A percentile compares a stretch with the other conserved stretches of the same genome.
Evolutionary conservation across 2,888 invertebrate genomes (phyloP).

Genomic region (Heliconius sara): DNA sequence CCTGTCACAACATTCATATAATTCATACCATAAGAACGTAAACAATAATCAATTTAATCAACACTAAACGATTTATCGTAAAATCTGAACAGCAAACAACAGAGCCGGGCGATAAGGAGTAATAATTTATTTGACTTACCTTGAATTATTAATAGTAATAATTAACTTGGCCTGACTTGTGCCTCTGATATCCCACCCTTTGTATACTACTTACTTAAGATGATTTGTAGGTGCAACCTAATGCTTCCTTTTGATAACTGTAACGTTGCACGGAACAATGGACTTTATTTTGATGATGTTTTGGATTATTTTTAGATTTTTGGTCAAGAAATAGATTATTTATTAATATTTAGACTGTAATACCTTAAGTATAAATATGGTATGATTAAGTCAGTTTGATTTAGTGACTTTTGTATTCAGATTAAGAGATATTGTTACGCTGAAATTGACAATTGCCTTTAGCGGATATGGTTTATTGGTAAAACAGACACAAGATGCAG

Average conservation of each 20-base stretch:
- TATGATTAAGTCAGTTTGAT: background rate
- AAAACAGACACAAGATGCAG: background rate
- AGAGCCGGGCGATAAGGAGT: constrained; percentile 35
- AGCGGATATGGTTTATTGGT: background rate
- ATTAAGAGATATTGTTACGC: background rate
- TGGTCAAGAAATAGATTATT: background rate
- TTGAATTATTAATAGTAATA: constrained; percentile 50
- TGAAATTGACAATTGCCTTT: background rate
- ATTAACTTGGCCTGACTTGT: constrained; percentile 48
- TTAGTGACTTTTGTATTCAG: background rate
- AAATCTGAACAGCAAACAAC: constrained; percentile 27
- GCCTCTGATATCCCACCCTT: constrained; percentile 45
- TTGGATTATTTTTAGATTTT: background rate
- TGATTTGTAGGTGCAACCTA: constrained; percentile 45
- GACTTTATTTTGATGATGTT: background rate
- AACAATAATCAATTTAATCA: constrained; percentile 5
- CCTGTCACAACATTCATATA: background rate
- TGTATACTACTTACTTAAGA: constrained; percentile 44
- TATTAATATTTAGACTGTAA: background rate
- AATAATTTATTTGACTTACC: constrained; percentile 44
- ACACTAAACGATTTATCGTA: background rate
- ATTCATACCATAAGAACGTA: background rate
- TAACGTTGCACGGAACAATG: background rate
- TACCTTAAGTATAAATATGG: constrained; percentile 1
- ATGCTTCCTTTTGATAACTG: constrained; percentile 39